phyloP scores from a whole-genome alignment of 2,113 vertebrate genomes.

The Hiodon tergisus region DNA sequence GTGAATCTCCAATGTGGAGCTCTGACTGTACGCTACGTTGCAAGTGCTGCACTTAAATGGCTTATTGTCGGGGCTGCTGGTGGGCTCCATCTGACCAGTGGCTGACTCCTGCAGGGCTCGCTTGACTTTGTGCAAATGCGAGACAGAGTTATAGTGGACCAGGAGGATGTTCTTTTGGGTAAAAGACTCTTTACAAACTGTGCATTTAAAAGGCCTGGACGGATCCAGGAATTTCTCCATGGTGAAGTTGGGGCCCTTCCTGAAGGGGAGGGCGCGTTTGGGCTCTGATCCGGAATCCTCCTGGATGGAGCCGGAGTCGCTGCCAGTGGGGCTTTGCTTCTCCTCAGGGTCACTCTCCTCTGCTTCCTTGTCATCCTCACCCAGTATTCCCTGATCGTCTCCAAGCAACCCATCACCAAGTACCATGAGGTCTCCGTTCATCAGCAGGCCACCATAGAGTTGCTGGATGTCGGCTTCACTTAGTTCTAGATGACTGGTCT shows the following conservation, averaged over 20 bases:
- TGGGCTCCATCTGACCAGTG: slow-evolving; percentile 89
- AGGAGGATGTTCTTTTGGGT: slow-evolving; percentile 97
- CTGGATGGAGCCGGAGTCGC: slow-evolving; percentile 85
- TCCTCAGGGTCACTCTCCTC: slow-evolving; percentile 94
- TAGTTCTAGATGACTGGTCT: slow-evolving; percentile 92
- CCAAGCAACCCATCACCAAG: slow-evolving; percentile 82
- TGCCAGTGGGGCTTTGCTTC: slow-evolving; percentile 93
- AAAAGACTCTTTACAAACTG: slow-evolving; percentile 98
- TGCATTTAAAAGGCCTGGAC: slow-evolving; percentile 96
- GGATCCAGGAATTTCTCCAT: slow-evolving; percentile 98
- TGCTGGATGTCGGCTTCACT: slow-evolving; percentile 96
- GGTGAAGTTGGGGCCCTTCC: slow-evolving; percentile 96
- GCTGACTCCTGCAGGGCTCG: slow-evolving; percentile 94
- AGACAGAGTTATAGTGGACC: slow-evolving; percentile 98
- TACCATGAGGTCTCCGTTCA: slow-evolving; percentile 90
- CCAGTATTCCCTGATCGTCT: slow-evolving; percentile 86
- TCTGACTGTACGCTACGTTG: slow-evolving; percentile 97
- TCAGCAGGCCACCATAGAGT: slow-evolving; percentile 87
- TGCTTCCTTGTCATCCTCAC: slow-evolving; percentile 89
- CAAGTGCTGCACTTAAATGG: slow-evolving; percentile 98
- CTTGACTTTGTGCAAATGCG: slow-evolving; percentile 95
- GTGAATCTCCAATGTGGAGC: slow-evolving; percentile 95
- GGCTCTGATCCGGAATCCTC: slow-evolving; percentile 95
- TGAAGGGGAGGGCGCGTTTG: slow-evolving; percentile 90
- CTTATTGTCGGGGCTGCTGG: slow-evolving; percentile 96